A percentile compares a stretch with the other conserved stretches of the same genome.
Evolutionary conservation across 2,888 invertebrate genomes (phyloP).

Genomic region (Furcula furcula): DNA sequence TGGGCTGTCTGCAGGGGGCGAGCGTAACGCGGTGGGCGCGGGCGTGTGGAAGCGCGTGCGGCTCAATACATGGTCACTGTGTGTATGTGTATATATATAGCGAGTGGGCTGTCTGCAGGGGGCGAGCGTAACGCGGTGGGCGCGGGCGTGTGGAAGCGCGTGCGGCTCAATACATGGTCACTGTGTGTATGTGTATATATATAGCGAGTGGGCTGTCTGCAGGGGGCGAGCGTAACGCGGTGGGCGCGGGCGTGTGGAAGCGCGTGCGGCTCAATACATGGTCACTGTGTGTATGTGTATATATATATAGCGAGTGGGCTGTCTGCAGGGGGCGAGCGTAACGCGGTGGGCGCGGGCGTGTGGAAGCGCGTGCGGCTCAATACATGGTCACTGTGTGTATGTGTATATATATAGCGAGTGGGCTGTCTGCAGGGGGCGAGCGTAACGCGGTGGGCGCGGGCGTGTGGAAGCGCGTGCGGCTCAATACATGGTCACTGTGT

Average conservation of each 20-base stretch:
- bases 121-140: constrained; percentile 94
- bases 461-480: constrained; percentile 96
- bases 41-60: constrained; percentile 96
- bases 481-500: too few species aligned
- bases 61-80: too few species aligned
- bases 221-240: constrained; percentile 89
- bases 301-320: neutral
- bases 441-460: constrained; percentile 95
- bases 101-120: constrained; percentile 12
- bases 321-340: constrained; percentile 83
- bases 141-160: constrained; percentile 95
- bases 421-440: constrained; percentile 71
- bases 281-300: too few species aligned
- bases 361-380: constrained; percentile 97
- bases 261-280: constrained; percentile 94
- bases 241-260: constrained; percentile 96
- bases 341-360: constrained; percentile 94
- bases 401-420: neutral
- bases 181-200: neutral
- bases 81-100: neutral
- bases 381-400: too few species aligned
- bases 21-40: constrained; percentile 94
- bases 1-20: constrained; percentile 62
- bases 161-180: constrained; percentile 97
- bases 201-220: constrained; percentile 2